Conservation (phyloP, 1,140 invertebrate genomes). For the Drosophila pectinifera region DNA sequence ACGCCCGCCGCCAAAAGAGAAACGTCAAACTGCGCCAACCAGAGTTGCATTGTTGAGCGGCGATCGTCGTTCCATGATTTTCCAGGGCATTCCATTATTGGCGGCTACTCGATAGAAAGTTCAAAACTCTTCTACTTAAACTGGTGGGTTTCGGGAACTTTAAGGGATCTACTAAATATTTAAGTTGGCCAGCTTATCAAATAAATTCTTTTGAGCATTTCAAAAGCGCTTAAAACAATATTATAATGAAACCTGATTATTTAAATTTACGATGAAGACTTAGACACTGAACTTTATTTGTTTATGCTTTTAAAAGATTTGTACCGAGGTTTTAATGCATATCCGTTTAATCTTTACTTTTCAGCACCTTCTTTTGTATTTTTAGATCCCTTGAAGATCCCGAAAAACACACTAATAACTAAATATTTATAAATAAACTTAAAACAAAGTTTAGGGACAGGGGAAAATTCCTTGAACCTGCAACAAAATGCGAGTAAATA, state of each 20-base stretch:
- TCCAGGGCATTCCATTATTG: slow-evolving; percentile 2
- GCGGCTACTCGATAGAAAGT: slow-evolving; percentile 5
- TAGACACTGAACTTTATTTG: background rate
- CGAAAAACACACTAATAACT: background rate
- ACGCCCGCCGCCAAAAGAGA: slow-evolving; percentile 27
- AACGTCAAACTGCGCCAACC: slow-evolving; percentile 37
- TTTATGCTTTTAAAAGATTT: background rate
- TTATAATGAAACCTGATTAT: background rate
- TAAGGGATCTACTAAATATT: background rate
- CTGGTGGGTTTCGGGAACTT: background rate
- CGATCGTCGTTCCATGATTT: slow-evolving; percentile 4
- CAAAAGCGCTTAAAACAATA: background rate
- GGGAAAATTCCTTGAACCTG: slow-evolving; percentile 60
- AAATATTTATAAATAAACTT: slow-evolving; percentile 17
- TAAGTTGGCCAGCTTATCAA: too few relatives aligned
- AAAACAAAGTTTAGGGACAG: background rate
- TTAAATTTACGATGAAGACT: background rate
- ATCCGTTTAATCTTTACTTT: background rate
- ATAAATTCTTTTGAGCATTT: background rate
- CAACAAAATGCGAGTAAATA: slow-evolving; percentile 35
- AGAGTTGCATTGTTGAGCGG: slow-evolving; percentile 35
- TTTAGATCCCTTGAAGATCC: background rate
- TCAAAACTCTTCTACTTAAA: slow-evolving; percentile 5
- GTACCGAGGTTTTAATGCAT: too few relatives aligned
- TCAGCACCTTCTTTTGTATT: background rate